Evolutionary conservation across 2,888 invertebrate genomes (phyloP).

Genomic region (Hirtodrosophila cameraria): DNA sequence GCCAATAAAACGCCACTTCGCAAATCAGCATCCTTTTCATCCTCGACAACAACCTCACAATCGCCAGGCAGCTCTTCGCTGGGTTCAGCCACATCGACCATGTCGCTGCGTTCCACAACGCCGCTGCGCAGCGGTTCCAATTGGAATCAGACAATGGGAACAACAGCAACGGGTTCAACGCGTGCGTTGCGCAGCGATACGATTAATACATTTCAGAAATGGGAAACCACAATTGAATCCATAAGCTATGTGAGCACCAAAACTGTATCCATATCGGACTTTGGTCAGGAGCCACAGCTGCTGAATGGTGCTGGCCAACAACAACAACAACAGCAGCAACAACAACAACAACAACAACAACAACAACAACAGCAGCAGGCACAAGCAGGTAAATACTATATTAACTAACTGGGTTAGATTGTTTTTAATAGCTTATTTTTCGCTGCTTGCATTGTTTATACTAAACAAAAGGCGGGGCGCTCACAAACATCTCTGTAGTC

Average conservation of each 20-base stretch:
- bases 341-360: background rate
- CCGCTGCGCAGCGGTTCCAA: constrained; percentile 51
- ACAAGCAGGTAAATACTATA: background rate
- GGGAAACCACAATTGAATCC: constrained; percentile 84
- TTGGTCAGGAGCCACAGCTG: constrained; percentile 59
- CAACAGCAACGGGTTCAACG: constrained; percentile 32
- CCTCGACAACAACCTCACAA: constrained; percentile 61
- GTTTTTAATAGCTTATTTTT: constrained; percentile 24
- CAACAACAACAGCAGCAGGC: too few species aligned
- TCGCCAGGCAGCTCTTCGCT: constrained; percentile 71
- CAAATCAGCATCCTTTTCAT: constrained; percentile 80
- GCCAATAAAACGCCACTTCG: constrained; percentile 59
- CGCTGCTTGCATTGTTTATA: constrained; percentile 48
- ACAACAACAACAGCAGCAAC: constrained; percentile 66
- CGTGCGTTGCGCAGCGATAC: constrained; percentile 81
- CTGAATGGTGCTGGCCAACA: constrained; percentile 40
- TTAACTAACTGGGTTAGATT: constrained; percentile 15
- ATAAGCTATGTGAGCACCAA: constrained; percentile 83
- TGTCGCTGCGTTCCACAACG: constrained; percentile 72
- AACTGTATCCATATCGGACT: constrained; percentile 78
- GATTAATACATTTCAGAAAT: constrained; percentile 83
- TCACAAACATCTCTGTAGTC: constrained; percentile 11
- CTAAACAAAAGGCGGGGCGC: constrained; percentile 24
- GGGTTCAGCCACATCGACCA: constrained; percentile 76
- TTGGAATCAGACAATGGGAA: too few species aligned